Evolutionary conservation across 37 sponge, comb jelly and placozoan genomes (phyloP), one percentile per base, ranked within the genome.

Genomic region (Halisarca cf. caerulea): DNA sequence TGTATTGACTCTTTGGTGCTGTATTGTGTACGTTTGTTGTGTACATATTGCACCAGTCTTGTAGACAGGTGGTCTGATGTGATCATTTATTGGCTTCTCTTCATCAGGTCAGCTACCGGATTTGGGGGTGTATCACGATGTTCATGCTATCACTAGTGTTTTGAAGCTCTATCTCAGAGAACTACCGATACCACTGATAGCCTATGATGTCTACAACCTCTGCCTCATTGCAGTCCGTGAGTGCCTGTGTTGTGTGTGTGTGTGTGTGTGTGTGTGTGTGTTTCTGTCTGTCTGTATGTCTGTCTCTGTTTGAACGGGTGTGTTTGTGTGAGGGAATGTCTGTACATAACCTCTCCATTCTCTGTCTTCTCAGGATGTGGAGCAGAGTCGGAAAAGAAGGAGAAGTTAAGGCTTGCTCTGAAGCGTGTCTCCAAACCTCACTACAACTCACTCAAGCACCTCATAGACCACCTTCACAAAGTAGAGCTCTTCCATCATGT

Each of bases 81-180:
- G n/a, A n/a, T n/a, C n/a, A n/a, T n/a, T n/a, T n/a, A n/a, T n/a
- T n/a, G n/a, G n/a, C n/a, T n/a, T n/a, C n/a, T 1, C 24, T 70
- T 20, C 58, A 7, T 32, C 81, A 93, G 93, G 88, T 6, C 81
- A 62, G 44, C 15, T 33, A 6, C 88, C 87, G 18, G 81, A 89
- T 55, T 79, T 93, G 53, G 38, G 53, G 3, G 43, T 59, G 25
- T 55, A 60, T 20, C 82, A 82, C 3, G 94, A 97, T 77, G 62
- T 90, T 32, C 91, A 94, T 70, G 90, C 88, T 14, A 41, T 97
- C 24, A 86, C 93, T 59, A 87, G 98, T 37, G 87, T 90, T 15
- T 73, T 95, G 73, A 97, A 97, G 72, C 89, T 91, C 51, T 97
- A 89, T 83, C 85, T 97, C 41, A 80, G 98, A 40, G 98, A 97